phyloP scores from a whole-genome alignment of 2,113 vertebrate species.

The Cochlearius cochlearius region DNA sequence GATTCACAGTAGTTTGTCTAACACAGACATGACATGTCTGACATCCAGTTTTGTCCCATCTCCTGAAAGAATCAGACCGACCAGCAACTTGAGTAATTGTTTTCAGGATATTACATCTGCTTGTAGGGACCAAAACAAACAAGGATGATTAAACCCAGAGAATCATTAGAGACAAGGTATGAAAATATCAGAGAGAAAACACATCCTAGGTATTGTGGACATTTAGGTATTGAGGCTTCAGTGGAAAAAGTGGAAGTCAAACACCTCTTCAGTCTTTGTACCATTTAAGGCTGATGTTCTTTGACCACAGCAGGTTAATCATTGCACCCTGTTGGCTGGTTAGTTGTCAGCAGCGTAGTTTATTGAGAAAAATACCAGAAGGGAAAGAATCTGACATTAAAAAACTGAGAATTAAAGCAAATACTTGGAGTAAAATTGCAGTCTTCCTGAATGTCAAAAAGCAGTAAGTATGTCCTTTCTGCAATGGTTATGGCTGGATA shows the following conservation, averaged over 20 bases:
- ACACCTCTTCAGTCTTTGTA: neutral
- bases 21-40: neutral
- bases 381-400: neutral
- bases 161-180: neutral
- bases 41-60: neutral
- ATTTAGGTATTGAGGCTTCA: neutral
- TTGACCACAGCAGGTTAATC: neutral
- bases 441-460: neutral
- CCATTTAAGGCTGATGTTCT: neutral
- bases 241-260: neutral
- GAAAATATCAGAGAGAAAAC: neutral
- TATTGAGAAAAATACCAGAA: neutral
- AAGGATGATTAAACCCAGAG: neutral
- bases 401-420: neutral
- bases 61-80: neutral
- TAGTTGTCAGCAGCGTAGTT: neutral
- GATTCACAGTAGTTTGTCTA: neutral
- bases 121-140: neutral
- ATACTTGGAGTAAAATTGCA: neutral
- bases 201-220: neutral
- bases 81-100: neutral
- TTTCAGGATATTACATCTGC: neutral
- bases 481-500: fast-evolving
- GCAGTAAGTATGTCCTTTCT: neutral
- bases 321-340: fast-evolving